Percentiles rank a stretch among this genome's conserved stretches.
Evolutionary conservation across 2,888 invertebrate genomes (phyloP).

Genomic region (Andrena chrysosceles): DNA sequence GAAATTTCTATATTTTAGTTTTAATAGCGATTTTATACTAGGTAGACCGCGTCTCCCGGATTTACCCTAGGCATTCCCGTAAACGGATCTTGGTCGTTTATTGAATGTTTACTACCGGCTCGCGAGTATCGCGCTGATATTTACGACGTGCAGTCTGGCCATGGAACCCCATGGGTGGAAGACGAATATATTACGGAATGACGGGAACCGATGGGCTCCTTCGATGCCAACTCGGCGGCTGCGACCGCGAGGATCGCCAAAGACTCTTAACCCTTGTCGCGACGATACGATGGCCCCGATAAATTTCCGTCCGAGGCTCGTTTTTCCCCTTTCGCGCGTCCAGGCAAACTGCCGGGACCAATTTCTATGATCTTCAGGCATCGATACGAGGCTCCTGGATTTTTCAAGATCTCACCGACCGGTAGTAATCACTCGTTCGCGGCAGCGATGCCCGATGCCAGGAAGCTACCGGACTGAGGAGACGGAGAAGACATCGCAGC

Average conservation of each 20-base stretch:
- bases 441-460: not conserved
- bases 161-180: constrained; percentile 55
- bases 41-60: no score
- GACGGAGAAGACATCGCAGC: constrained; percentile 3
- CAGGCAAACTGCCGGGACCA: not conserved
- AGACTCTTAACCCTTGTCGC: constrained; percentile 25
- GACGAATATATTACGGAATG: constrained; percentile 48
- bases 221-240: constrained; percentile 39
- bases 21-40: no score
- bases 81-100: constrained; percentile 81
- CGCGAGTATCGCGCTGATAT: constrained; percentile 66
- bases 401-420: not conserved
- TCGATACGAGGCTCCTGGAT: not conserved
- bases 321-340: not conserved
- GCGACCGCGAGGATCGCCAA: not conserved
- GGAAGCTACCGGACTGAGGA: not conserved
- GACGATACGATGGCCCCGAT: constrained; percentile 22
- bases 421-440: not conserved
- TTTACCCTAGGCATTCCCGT: constrained; percentile 79
- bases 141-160: constrained; percentile 72
- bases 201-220: constrained; percentile 36
- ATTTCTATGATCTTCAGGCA: not conserved
- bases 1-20: no score
- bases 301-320: constrained; percentile 11
- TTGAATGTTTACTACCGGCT: constrained; percentile 80